phyloP scores from a whole-genome alignment of 2,113 vertebrate species.

The Atlantisia rogersi region DNA sequence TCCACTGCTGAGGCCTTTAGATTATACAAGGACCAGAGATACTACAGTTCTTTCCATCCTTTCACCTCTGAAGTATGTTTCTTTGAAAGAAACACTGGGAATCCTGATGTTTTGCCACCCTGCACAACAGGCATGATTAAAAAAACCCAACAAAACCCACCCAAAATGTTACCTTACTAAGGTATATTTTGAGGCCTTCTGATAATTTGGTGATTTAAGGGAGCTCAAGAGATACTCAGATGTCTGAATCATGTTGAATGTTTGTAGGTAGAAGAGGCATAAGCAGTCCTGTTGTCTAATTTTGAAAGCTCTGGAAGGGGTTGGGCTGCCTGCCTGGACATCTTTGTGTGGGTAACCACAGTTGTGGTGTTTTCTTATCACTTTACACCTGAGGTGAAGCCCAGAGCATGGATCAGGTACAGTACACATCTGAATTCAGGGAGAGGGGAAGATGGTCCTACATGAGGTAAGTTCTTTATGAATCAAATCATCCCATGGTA shows the following conservation, averaged over 20 bases:
- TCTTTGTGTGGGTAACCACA: not conserved
- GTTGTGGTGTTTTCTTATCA: not conserved
- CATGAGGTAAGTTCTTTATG: not conserved
- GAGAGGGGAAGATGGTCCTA: not conserved
- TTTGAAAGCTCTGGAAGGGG: not conserved
- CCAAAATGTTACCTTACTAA: not conserved
- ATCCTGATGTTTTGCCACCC: not conserved
- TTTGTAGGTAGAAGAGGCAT: not conserved
- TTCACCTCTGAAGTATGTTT: constrained; percentile 19
- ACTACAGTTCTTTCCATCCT: constrained; percentile 63
- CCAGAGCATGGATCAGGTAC: not conserved
- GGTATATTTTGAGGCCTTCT: not conserved
- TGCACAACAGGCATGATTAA: not conserved
- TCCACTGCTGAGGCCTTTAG: constrained; percentile 41
- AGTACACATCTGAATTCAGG: not conserved
- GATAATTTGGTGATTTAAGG: not conserved
- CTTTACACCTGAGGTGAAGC: not conserved
- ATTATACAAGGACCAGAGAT: constrained; percentile 56
- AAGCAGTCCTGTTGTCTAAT: not conserved
- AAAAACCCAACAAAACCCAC: not conserved
- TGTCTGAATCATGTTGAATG: not conserved
- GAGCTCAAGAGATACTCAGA: not conserved
- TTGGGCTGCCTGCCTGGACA: not conserved
- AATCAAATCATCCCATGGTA: not conserved
- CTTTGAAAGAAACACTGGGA: constrained; percentile 29